Conservation (phyloP, 2,797 vertebrate genomes). For the Nothura maculosa region DNA sequence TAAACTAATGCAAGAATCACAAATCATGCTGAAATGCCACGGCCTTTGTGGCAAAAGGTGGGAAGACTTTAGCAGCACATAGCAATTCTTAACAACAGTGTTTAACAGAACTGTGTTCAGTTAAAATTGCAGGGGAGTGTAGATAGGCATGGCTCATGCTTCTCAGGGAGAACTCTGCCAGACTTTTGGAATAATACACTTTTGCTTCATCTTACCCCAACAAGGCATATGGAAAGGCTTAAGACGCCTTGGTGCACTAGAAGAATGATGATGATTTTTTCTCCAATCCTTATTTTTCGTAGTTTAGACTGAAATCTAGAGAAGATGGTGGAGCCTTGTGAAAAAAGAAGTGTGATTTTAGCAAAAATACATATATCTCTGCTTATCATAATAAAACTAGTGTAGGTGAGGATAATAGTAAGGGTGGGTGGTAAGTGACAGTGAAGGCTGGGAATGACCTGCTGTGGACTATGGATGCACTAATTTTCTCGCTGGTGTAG, state of each 20-base stretch:
- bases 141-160: not conserved
- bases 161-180: not conserved
- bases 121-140: not conserved
- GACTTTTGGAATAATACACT: not conserved
- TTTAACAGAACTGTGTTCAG: not conserved
- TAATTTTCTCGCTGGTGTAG: not conserved
- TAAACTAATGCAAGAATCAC: not conserved
- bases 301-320: not conserved
- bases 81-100: not conserved
- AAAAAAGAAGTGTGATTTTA: not conserved
- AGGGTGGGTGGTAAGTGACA: not conserved
- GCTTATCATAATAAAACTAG: not conserved
- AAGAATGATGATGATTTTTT: not conserved
- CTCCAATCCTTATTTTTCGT: not conserved
- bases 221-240: not conserved
- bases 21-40: not conserved
- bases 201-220: not conserved
- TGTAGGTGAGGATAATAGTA: not conserved
- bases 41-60: not conserved
- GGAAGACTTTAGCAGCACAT: constrained; percentile 10
- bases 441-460: not conserved
- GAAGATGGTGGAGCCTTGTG: not conserved
- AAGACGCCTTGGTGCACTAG: not conserved
- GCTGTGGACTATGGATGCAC: not conserved
- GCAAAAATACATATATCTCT: not conserved